These are phyloP conservation scores for Apodemia zela DNA, from an alignment of 2,888 invertebrate genomes.

Conservation along the genomic window DNA sequence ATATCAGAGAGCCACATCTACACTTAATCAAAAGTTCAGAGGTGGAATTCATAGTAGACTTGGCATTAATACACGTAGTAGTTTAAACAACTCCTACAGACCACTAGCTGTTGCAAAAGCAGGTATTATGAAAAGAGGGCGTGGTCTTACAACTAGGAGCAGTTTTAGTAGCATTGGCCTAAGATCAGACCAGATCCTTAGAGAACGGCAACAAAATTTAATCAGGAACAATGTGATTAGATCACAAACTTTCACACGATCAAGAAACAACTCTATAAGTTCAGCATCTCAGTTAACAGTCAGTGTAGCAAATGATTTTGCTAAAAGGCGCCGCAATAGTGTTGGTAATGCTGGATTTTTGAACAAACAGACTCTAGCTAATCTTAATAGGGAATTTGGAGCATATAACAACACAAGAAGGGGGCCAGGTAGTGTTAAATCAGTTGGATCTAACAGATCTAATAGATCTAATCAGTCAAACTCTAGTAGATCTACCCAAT, in stretches of 20 bases:
- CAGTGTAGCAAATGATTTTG: conserved; percentile 70
- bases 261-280: conserved; percentile 64
- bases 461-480: conserved; percentile 52
- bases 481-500: conserved; percentile 47
- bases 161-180: conserved; percentile 65
- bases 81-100: conserved; percentile 45
- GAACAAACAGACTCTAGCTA: conserved; percentile 61
- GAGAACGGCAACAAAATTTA: conserved; percentile 55
- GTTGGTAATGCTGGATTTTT: conserved; percentile 62
- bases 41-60: conserved; percentile 60
- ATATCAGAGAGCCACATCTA: conserved; percentile 53
- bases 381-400: conserved; percentile 59
- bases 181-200: conserved; percentile 70
- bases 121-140: conserved; percentile 68
- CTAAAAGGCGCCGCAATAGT: conserved; percentile 63
- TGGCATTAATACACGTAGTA: conserved; percentile 56
- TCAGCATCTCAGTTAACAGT: conserved; percentile 64
- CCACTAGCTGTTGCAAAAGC: conserved; percentile 65
- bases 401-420: conserved; percentile 53
- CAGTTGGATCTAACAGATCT: conserved; percentile 61
- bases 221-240: conserved; percentile 56
- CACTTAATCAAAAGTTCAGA: conserved; percentile 50
- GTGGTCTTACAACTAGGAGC: conserved; percentile 57
- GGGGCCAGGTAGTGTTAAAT: conserved; percentile 68
- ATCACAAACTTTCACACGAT: conserved; percentile 71